Base-by-base conservation (phyloP, 2,797 vertebrate genomes). In the Columba guinea region DNA sequence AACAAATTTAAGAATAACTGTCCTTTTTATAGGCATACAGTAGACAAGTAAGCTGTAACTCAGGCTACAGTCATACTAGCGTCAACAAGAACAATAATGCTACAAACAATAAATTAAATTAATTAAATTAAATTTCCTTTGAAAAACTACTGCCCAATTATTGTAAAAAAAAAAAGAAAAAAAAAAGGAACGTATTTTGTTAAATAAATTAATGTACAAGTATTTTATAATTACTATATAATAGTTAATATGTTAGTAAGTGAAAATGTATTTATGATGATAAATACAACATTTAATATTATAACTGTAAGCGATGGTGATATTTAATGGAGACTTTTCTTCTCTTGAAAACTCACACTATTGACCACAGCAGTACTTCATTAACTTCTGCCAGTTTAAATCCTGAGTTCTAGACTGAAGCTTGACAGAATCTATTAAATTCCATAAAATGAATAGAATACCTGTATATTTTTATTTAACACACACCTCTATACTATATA, bases 171-270 rank as follows among this genome's bases (percentile, higher is more conserved):
- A 39, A 39, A 13, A 39, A 44, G 8, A 44, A 18, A 15, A 44
- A 44, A 63, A 22, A 70, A 51, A 13, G 2, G 3, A 52, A 19
- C 35, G 23, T 44, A 41, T 20, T 0, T 6, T 32, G 2, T 2
- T 62, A 39, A 75, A 14, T 56, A 32, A 65, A 71, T 13, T 37
- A 18, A 32, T 32, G 10, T 21, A 3, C 2, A 19, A 21, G 23
- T 26, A 20, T 23, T 27, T 55, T 16, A 52, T 10, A 11, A 11
- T 63, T 49, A n/a, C 1, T 17, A 34, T 46, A 19, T 12, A n/a
- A 60, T 55, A 30, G 8, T 23, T 62, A 59, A 81, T 30, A 26
- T 35, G 14, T 34, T 52, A 32, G 8, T 44, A 68, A 14, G 1
- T 35, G 2, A 26, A 84, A 68, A 68, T 23, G 11, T 27, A 44